Percentiles rank a stretch among this genome's conserved stretches.
These are phyloP conservation scores for Agriopis marginaria DNA, from an alignment of 2,888 invertebrate genomes.

Conservation along the genomic window DNA sequence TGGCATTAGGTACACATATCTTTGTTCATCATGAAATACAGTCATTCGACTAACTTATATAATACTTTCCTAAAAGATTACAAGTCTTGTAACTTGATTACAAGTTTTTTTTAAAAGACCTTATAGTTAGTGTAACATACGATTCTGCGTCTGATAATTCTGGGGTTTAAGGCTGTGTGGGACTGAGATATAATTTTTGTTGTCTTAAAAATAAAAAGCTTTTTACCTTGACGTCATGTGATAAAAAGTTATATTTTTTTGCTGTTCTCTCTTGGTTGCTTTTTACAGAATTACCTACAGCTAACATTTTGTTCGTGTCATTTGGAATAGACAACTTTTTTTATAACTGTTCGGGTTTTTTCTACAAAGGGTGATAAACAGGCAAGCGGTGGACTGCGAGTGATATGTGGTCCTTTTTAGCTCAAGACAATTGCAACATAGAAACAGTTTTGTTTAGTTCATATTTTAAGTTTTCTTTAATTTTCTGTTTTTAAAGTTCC, in stretches of 20 bases:
- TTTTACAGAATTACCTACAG: not conserved
- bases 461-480: too few species aligned
- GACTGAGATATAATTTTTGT: not conserved
- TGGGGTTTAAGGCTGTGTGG: not conserved
- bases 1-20: too few species aligned
- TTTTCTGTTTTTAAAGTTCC: too few species aligned
- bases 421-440: too few species aligned
- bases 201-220: not conserved
- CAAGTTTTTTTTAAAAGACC: not conserved
- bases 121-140: slow-evolving; percentile 1
- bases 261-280: not conserved
- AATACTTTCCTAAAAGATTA: not conserved
- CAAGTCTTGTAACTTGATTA: not conserved
- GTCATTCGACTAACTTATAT: not conserved
- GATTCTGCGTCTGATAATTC: not conserved
- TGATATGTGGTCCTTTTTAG: too few species aligned
- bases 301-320: not conserved
- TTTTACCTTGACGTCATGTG: not conserved
- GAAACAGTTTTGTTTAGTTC: too few species aligned
- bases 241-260: not conserved
- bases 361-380: too few species aligned
- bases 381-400: too few species aligned
- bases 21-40: not conserved
- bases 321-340: too few species aligned
- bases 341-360: too few species aligned